These are phyloP conservation scores for Coelogynopora nodosa DNA, from an alignment of 2,888 invertebrate genomes.

Conservation along the genomic window DNA sequence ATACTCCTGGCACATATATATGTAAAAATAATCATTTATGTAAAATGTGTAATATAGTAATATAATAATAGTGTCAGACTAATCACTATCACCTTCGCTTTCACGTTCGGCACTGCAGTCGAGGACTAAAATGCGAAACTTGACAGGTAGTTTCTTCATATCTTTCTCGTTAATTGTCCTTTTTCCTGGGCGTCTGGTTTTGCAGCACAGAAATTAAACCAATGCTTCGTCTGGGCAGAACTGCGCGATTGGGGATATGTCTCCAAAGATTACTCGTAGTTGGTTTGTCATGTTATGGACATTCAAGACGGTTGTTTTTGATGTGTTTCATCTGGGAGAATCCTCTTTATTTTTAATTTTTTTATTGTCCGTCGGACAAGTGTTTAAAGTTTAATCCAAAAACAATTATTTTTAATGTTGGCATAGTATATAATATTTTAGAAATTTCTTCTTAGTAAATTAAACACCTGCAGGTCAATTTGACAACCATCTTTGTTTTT, in stretches of 20 bases:
- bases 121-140: constrained; percentile 7
- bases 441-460: no score
- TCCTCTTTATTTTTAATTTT: no score
- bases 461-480: no score
- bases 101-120: constrained; percentile 8
- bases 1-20: neutral
- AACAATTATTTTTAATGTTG: no score
- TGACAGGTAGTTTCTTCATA: neutral
- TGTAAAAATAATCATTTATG: neutral
- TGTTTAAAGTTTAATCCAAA: no score
- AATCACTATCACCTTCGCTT: constrained; percentile 25
- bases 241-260: neutral
- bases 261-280: neutral
- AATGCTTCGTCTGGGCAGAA: neutral
- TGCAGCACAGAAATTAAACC: constrained; percentile 13
- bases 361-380: no score
- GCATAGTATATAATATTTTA: no score
- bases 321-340: constrained; percentile 8
- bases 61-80: no score
- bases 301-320: constrained; percentile 4
- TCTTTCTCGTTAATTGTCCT: constrained; percentile 2
- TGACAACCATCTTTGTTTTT: no score
- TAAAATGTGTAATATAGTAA: neutral
- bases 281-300: neutral
- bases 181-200: constrained; percentile 13